Evolutionary conservation across 2,888 invertebrate species (phyloP).

Genomic region (Marasmarcha lunaedactyla): DNA sequence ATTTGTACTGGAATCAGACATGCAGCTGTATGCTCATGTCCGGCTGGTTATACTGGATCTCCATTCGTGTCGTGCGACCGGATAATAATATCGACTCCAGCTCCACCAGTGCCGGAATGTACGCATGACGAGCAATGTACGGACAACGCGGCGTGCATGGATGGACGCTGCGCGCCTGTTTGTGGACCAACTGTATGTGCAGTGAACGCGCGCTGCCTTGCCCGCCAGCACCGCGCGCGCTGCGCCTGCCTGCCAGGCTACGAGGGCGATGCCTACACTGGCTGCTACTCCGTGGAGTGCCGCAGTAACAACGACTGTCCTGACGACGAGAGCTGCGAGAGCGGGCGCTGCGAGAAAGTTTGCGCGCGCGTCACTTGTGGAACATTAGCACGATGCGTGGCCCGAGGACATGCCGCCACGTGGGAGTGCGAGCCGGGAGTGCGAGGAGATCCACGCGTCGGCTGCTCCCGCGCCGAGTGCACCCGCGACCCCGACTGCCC

Average conservation of each 20-base stretch:
- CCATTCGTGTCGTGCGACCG: constrained; percentile 79
- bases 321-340: constrained; percentile 83
- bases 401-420: constrained; percentile 82
- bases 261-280: constrained; percentile 84
- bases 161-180: constrained; percentile 79
- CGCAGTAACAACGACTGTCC: constrained; percentile 88
- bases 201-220: constrained; percentile 81
- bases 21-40: constrained; percentile 86
- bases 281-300: constrained; percentile 88
- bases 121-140: constrained; percentile 81
- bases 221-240: constrained; percentile 82
- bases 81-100: constrained; percentile 28
- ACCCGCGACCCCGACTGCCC: constrained; percentile 81
- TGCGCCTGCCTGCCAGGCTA: constrained; percentile 86
- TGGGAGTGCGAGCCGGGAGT: constrained; percentile 83
- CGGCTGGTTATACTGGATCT: constrained; percentile 80
- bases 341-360: constrained; percentile 83
- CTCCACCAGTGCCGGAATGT: constrained; percentile 80
- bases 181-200: constrained; percentile 82
- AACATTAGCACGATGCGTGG: constrained; percentile 79
- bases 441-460: constrained; percentile 83
- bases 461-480: constrained; percentile 84
- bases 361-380: constrained; percentile 87
- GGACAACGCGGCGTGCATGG: constrained; percentile 85
- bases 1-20: constrained; percentile 80